These are phyloP conservation scores for Hemicrepidius hirtus DNA, from an alignment of 2,888 invertebrate species.

Conservation along the genomic window DNA sequence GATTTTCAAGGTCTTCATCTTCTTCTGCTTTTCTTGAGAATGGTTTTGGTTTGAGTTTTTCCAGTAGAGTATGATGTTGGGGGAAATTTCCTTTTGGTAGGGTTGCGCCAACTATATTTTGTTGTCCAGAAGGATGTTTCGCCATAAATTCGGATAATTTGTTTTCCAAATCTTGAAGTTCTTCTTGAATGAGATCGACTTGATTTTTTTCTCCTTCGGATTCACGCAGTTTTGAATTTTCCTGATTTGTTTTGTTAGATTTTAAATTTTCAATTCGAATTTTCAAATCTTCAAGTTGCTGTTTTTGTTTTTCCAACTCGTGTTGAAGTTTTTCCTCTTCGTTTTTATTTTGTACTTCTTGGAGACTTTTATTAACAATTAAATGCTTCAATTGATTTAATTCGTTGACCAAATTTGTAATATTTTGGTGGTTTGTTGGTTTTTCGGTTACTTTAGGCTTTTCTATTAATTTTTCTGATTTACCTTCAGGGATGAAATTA, in stretches of 20 bases:
- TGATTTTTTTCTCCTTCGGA: not conserved
- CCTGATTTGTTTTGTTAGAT: not conserved
- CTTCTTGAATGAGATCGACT: not conserved
- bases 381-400: slow-evolving; percentile 13
- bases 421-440: slow-evolving; percentile 18
- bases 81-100: not conserved
- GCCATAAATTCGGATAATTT: slow-evolving; percentile 6
- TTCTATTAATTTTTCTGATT: not conserved
- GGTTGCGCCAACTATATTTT: not conserved
- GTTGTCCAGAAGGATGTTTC: not conserved
- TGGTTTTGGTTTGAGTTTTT: too few relatives aligned
- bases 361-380: slow-evolving; percentile 3
- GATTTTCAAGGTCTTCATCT: slow-evolving; percentile 1
- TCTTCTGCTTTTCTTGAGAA: slow-evolving; percentile 27
- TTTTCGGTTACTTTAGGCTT: too few relatives aligned
- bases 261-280: slow-evolving; percentile 5
- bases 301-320: slow-evolving; percentile 33
- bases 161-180: slow-evolving; percentile 13
- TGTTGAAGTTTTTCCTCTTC: slow-evolving; percentile 16
- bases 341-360: slow-evolving; percentile 7
- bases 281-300: slow-evolving; percentile 17
- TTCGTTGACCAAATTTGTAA: slow-evolving; percentile 23
- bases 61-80: not conserved
- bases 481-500: slow-evolving; percentile 1
- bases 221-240: not conserved